Evolutionary conservation across 2,888 invertebrate species (phyloP), one percentile per base, ranked within the genome.

Genomic region (Cantharis nigra): DNA sequence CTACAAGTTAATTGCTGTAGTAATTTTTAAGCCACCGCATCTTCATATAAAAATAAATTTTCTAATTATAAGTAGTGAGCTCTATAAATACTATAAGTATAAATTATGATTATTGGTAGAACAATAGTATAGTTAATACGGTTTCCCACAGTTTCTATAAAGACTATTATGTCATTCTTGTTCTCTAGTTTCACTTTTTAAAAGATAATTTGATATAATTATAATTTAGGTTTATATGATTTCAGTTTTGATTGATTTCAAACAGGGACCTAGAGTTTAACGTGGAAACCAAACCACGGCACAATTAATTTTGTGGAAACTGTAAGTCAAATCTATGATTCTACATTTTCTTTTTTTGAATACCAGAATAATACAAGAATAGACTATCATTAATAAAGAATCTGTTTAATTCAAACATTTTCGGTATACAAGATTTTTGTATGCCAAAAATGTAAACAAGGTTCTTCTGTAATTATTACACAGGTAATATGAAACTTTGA

Each of bases 401-500:
- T 65, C 23, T 33, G 4, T n/a, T 33, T 33, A 65, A 65, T 65
- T 23, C 7, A 67, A n/a, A 67, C 65, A n/a, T 67, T 23, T 7
- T 23, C 23, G 3, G 10, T 30, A 30, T 26, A 13, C 1, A 23
- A 67, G 3, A 64, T 26, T n/a, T 67, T 49, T 62, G 9, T 14
- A 33, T 33, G 65, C 62, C 33, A 70, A 67, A 67, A 74, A 28
- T 67, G 9, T 49, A 74, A 72, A 74, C 69, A 69, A 69, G 63
- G 62, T 18, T 30, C 20, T 74, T 74, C 63, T 28, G 28, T 70
- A 74, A 74, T 70, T 74, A 69, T 62, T 62, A 67, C 67, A 20
- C 69, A 63, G 10, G 65, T 72, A 72, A 67, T 20, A 23, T 64
- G 30, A 30, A 30, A 62, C 64, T 73, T 77, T 73, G 76, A 73